Conservation (phyloP, 2,113 vertebrate species). For the Tyto alba region DNA sequence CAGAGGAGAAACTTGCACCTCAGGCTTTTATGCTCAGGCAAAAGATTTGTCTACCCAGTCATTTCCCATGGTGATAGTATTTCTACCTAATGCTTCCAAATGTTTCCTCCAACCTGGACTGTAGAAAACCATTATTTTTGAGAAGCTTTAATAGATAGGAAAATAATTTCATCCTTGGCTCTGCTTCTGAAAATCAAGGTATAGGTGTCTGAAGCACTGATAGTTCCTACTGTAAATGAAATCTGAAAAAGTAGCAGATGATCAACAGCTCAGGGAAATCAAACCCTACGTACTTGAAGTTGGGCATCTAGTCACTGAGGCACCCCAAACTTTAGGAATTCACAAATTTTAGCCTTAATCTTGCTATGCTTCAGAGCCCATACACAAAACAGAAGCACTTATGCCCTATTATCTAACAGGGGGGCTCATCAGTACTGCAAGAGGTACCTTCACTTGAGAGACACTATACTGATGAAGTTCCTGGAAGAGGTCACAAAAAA, state of each 20-base stretch:
- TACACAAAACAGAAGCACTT: background rate
- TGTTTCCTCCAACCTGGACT: background rate
- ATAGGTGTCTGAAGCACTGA: background rate
- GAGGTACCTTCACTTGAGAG: background rate
- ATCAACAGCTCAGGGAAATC: background rate
- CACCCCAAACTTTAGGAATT: background rate
- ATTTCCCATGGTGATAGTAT: background rate
- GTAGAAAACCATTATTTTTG: background rate
- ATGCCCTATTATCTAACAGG: background rate
- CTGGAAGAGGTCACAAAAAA: background rate
- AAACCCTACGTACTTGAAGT: background rate
- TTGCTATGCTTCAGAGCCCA: background rate
- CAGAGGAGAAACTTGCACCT: background rate
- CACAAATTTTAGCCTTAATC: background rate
- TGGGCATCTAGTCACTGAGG: background rate
- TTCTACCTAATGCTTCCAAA: background rate
- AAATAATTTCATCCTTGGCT: background rate
- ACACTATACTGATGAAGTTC: background rate
- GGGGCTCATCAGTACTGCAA: background rate
- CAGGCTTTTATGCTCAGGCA: background rate
- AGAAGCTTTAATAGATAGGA: background rate
- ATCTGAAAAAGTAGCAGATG: background rate
- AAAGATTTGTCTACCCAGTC: background rate
- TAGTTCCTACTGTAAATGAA: background rate
- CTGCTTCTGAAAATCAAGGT: background rate